Evolutionary conservation across 2,797 vertebrate species (phyloP).

Genomic region (Sebastes diploproa): DNA sequence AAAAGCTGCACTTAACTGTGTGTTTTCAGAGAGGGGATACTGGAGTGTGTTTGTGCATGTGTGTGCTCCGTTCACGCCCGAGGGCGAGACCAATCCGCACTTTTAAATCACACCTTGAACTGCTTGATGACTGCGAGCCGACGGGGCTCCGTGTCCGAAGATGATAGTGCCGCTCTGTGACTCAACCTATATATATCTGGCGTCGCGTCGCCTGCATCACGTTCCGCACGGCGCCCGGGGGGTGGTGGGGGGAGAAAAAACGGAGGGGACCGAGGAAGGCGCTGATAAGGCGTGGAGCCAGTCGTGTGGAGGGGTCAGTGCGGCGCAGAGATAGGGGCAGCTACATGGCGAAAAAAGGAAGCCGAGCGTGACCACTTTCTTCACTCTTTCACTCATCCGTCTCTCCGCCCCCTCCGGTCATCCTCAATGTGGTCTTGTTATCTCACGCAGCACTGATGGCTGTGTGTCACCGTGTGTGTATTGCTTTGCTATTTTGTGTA

Average conservation of each 20-base stretch:
- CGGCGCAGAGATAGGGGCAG: constrained; percentile 69
- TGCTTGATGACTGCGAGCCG: constrained; percentile 53
- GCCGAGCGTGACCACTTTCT: constrained; percentile 68
- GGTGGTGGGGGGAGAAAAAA: constrained; percentile 18
- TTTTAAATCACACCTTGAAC: constrained; percentile 63
- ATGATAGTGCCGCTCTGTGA: constrained; percentile 75
- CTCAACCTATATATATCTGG: constrained; percentile 59
- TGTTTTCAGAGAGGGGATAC: background rate
- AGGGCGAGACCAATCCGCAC: constrained; percentile 32
- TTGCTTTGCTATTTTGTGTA: constrained; percentile 29
- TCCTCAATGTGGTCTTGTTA: constrained; percentile 62
- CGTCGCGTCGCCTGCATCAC: constrained; percentile 36
- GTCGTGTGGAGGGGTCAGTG: constrained; percentile 72
- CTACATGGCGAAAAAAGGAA: constrained; percentile 62
- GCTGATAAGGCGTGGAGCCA: constrained; percentile 68
- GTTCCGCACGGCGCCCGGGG: constrained; percentile 13
- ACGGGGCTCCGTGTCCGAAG: constrained; percentile 54
- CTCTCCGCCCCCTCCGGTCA: constrained; percentile 57
- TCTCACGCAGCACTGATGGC: constrained; percentile 52
- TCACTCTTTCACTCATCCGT: constrained; percentile 50
- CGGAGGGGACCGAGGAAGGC: constrained; percentile 36
- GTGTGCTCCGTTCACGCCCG: constrained; percentile 13
- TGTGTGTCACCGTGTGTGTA: background rate
- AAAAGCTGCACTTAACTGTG: constrained; percentile 43
- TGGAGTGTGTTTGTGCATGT: constrained; percentile 12